phyloP scores from a whole-genome alignment of 2,113 vertebrate genomes.

The Cryptomyrus ogoouensis region DNA sequence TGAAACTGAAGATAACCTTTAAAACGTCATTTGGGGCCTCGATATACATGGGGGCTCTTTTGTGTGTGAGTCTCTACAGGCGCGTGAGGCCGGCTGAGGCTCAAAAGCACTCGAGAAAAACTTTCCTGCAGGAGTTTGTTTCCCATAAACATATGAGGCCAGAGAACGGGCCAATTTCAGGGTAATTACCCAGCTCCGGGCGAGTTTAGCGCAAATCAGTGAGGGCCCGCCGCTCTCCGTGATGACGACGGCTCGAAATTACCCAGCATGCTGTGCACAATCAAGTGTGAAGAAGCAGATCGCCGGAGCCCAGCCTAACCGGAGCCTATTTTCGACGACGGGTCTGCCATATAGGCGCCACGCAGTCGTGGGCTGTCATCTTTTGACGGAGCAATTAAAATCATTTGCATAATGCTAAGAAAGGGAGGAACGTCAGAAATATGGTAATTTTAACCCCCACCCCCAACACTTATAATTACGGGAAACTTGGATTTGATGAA shows the following conservation, averaged over 20 bases:
- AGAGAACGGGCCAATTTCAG: not conserved
- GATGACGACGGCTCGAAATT: constrained; percentile 12
- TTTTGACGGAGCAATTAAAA: constrained; percentile 16
- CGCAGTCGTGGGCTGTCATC: constrained; percentile 13
- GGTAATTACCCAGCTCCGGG: constrained; percentile 1
- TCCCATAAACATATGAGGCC: not conserved
- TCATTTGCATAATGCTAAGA: constrained; percentile 16
- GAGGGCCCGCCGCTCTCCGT: not conserved
- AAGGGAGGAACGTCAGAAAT: constrained; percentile 18
- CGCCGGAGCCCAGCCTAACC: not conserved
- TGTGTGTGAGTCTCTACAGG: not conserved
- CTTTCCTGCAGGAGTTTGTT: not conserved
- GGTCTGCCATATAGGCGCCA: not conserved
- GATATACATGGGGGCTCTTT: not conserved
- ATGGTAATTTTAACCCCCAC: not conserved
- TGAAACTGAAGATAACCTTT: not conserved
- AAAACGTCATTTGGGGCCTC: not conserved
- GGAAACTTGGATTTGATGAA: constrained; percentile 20
- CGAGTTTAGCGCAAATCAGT: not conserved
- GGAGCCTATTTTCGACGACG: not conserved
- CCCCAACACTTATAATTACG: constrained; percentile 19
- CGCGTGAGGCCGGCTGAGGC: not conserved
- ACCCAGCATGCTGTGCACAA: constrained; percentile 24
- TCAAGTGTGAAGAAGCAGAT: constrained; percentile 16
- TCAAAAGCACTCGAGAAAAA: not conserved